Conservation (phyloP, 2,888 invertebrate genomes). For the Ophion obscuratus region DNA sequence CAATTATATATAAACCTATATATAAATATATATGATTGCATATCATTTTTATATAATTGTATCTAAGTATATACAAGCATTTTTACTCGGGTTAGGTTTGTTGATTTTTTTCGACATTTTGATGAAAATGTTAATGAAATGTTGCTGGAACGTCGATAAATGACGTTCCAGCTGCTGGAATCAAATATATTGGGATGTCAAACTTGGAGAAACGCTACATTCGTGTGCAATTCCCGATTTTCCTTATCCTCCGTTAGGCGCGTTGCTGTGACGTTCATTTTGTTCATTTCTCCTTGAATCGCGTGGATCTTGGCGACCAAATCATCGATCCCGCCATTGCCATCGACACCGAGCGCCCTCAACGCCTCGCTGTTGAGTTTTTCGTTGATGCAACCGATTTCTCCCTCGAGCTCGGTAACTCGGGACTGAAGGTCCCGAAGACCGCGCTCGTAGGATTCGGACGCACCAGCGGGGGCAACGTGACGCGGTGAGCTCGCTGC, state of each 20-base stretch:
- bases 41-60: too few species aligned
- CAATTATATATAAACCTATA: too few species aligned
- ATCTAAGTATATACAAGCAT: too few species aligned
- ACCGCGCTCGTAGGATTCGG: constrained; percentile 22
- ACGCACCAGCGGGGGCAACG: background rate
- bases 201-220: constrained; percentile 82
- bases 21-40: too few species aligned
- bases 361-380: constrained; percentile 45
- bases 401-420: constrained; percentile 74
- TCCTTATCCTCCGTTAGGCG: constrained; percentile 86
- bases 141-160: background rate
- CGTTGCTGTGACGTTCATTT: constrained; percentile 80
- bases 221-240: constrained; percentile 85
- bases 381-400: constrained; percentile 75
- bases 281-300: constrained; percentile 83
- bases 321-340: constrained; percentile 75
- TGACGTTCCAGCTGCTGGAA: too few species aligned
- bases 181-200: background rate
- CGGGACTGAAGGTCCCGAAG: constrained; percentile 64
- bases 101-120: background rate
- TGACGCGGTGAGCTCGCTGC: background rate
- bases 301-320: constrained; percentile 81
- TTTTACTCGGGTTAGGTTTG: too few species aligned
- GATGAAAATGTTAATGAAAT: background rate
- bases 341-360: constrained; percentile 25